These are phyloP conservation scores for Ryuthela nishihirai DNA, from an alignment of 2,888 invertebrate species.

Conservation along the genomic window DNA sequence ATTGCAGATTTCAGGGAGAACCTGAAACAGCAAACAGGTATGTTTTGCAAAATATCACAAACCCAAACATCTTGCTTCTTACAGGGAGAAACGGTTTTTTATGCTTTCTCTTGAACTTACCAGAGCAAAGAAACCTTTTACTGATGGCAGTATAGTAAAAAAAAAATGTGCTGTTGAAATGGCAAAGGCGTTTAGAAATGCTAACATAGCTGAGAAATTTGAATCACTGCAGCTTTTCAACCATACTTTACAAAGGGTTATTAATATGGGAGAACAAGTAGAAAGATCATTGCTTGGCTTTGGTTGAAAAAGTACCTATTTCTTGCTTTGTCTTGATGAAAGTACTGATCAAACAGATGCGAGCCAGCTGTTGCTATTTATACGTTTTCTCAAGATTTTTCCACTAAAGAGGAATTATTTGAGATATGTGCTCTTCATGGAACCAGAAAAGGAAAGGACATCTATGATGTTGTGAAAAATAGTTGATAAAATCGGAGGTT, in stretches of 20 bases:
- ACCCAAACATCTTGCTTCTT: background rate
- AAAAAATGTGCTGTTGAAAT: constrained; percentile 4
- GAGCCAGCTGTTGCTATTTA: background rate
- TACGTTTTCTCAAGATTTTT: background rate
- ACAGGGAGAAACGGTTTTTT: too few relatives aligned
- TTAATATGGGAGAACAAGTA: background rate
- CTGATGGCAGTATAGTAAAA: background rate
- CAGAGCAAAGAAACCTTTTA: background rate
- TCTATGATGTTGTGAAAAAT: background rate
- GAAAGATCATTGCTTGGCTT: background rate
- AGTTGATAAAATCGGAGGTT: background rate
- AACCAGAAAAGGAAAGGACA: too few relatives aligned
- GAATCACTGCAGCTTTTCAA: too few relatives aligned
- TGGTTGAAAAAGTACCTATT: background rate
- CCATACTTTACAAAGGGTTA: background rate
- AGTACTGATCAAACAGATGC: background rate
- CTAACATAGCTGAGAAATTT: too few relatives aligned
- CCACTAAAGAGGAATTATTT: background rate
- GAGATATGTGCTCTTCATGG: background rate
- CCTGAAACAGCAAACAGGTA: too few relatives aligned
- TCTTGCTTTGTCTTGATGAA: constrained; percentile 4
- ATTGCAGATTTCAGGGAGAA: too few relatives aligned
- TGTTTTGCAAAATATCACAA: background rate
- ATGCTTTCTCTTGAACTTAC: background rate
- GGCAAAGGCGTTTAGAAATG: background rate